These are phyloP conservation scores for Musca vetustissima DNA, from an alignment of 1,140 invertebrate genomes.

Conservation along the genomic window DNA sequence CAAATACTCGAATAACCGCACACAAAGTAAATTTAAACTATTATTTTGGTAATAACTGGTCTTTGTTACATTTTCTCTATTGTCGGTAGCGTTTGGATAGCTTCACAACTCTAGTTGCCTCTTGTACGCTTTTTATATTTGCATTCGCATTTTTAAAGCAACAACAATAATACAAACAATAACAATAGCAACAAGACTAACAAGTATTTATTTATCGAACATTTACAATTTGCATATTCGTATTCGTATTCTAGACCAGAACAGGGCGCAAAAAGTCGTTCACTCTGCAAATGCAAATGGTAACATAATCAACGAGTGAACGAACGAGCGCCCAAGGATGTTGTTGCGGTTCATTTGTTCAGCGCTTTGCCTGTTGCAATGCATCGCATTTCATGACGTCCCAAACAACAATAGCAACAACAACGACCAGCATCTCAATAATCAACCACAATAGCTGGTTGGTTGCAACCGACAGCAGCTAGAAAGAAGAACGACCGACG, in stretches of 20 bases:
- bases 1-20: too few relatives aligned
- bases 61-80: too few relatives aligned
- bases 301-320: constrained; percentile 13
- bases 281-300: constrained; percentile 5
- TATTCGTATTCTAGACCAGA: not conserved
- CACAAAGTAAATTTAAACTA: too few relatives aligned
- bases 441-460: too few relatives aligned
- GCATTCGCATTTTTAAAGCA: too few relatives aligned
- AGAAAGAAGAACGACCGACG: not conserved
- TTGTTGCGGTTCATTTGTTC: not conserved
- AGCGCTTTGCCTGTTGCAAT: not conserved
- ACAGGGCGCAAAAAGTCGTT: not conserved
- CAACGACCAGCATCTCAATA: not conserved
- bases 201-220: constrained; percentile 5
- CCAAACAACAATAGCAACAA: too few relatives aligned
- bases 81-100: too few relatives aligned
- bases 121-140: too few relatives aligned
- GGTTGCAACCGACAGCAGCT: not conserved
- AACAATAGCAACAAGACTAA: too few relatives aligned
- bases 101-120: too few relatives aligned
- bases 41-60: too few relatives aligned
- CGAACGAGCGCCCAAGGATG: constrained; percentile 12
- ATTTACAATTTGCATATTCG: constrained; percentile 8
- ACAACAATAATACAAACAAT: too few relatives aligned
- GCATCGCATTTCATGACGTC: not conserved